Base-by-base conservation (phyloP, 2,113 vertebrate species). In the Alosa alosa region DNA sequence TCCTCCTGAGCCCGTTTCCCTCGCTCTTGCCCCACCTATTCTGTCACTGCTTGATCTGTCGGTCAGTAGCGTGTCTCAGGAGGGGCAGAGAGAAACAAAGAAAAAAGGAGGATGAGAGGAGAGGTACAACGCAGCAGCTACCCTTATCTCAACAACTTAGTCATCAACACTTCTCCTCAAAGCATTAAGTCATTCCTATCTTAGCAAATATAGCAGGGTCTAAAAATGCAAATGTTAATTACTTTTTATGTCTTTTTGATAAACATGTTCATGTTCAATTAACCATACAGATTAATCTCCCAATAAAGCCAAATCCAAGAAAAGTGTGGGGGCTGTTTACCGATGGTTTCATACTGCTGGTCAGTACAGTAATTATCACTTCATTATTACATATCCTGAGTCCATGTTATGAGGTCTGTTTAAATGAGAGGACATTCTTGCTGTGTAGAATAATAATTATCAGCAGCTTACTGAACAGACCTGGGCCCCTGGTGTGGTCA, bases 81-180 rank as follows among this genome's bases (percentile, higher is more conserved):
- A 89, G 82, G 88, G 86, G 91, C 93, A 93, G 89, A 91, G 88
- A 88, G 91, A 93, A 93, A 90, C 89, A 90, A 92, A 92, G 85
- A 84, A 89, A 89, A 85, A 87, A 84, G 88, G 93, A 87, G 82
- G 89, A 90, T 89, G 87, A 89, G 87, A 90, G 89, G 85, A 90
- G 92, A 94, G 92, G 91, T 90, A 89, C 88, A 84, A 90, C 90
- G 90, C 89, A 87, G 84, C 89, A 86, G 91, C 91, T 92, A 94
- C 93, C 91, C 93, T 94, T 92, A 92, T 78, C 13, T 78, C 31
- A 91, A 91, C 85, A 92, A 92, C 92, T 87, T 87, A 88, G 90
- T 93, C 88, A 93, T 93, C 92, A 92, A 92, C 88, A 92, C 92
- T 89, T 91, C 90, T 92, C 92, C 93, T 92, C 91, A 89, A 90